Conservation (phyloP, 2,113 vertebrate species). For the Gymnogyps californianus region DNA sequence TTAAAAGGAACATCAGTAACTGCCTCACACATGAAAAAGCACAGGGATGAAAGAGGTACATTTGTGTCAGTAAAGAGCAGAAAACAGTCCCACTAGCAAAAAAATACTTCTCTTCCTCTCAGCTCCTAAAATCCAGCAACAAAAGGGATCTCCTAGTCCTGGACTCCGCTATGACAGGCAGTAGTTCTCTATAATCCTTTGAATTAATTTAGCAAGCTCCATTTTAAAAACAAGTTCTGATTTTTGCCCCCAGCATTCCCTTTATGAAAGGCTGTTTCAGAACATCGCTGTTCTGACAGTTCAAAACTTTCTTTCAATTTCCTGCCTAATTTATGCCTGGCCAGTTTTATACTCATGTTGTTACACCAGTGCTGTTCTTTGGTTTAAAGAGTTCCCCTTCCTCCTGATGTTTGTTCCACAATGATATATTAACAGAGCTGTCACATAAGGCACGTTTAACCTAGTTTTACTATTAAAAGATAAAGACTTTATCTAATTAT, state of each 20-base stretch:
- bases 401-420: conserved; percentile 18
- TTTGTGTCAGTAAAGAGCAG: conserved; percentile 42
- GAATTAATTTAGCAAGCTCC: conserved; percentile 46
- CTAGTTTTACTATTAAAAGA: conserved; percentile 16
- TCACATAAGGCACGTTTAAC: conserved; percentile 30
- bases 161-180: neutral
- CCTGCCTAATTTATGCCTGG: conserved; percentile 46
- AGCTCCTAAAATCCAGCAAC: neutral
- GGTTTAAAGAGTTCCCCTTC: conserved; percentile 22
- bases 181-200: neutral
- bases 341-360: neutral
- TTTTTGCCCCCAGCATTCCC: conserved; percentile 50
- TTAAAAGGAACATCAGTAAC: conserved; percentile 36
- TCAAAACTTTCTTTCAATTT: conserved; percentile 43
- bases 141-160: conserved; percentile 46
- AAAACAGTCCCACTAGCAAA: neutral
- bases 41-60: neutral
- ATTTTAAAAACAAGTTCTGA: conserved; percentile 56
- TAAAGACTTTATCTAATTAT: conserved; percentile 29
- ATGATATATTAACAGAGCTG: conserved; percentile 1
- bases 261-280: conserved; percentile 57
- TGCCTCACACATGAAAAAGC: neutral
- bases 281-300: conserved; percentile 40
- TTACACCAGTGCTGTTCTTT: neutral
- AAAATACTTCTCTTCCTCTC: neutral